A percentile compares a stretch with the other conserved stretches of the same genome.
Conservation (phyloP, 2,888 invertebrate genomes). For the Aleiodes testaceus region DNA sequence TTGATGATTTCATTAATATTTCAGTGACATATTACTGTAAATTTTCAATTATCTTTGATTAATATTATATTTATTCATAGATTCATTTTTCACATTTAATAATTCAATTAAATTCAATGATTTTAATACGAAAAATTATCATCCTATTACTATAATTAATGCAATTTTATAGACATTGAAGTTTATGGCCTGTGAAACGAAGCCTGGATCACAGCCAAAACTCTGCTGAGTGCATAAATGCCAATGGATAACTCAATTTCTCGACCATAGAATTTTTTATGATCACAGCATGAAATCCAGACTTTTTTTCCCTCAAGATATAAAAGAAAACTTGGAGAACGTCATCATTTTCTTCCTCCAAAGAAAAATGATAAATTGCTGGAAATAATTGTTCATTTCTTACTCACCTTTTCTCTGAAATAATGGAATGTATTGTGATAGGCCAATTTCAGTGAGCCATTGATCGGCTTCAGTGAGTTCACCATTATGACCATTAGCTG, state of each 20-base stretch:
- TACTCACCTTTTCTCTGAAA: constrained; percentile 81
- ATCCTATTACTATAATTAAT: background rate
- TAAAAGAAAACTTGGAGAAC: background rate
- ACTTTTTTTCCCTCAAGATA: background rate
- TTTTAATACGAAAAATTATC: background rate
- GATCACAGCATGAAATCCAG: background rate
- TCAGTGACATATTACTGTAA: background rate
- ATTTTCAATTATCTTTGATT: constrained; percentile 1
- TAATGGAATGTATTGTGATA: constrained; percentile 80
- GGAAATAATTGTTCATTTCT: background rate
- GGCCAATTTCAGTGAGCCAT: constrained; percentile 84
- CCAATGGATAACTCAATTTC: constrained; percentile 18
- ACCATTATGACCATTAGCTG: constrained; percentile 72
- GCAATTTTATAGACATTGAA: constrained; percentile 13
- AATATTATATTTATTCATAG: background rate
- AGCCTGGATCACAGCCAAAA: constrained; percentile 29
- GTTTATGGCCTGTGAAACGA: constrained; percentile 33
- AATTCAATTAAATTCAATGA: background rate
- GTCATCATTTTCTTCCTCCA: background rate
- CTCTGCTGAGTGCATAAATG: constrained; percentile 14
- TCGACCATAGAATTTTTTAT: constrained; percentile 8
- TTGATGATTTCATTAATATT: constrained; percentile 3
- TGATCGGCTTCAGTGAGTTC: constrained; percentile 80
- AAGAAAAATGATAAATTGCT: background rate
- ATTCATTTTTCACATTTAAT: background rate